phyloP scores from a whole-genome alignment of 2,888 invertebrate genomes.

The Dendrolimus houi region DNA sequence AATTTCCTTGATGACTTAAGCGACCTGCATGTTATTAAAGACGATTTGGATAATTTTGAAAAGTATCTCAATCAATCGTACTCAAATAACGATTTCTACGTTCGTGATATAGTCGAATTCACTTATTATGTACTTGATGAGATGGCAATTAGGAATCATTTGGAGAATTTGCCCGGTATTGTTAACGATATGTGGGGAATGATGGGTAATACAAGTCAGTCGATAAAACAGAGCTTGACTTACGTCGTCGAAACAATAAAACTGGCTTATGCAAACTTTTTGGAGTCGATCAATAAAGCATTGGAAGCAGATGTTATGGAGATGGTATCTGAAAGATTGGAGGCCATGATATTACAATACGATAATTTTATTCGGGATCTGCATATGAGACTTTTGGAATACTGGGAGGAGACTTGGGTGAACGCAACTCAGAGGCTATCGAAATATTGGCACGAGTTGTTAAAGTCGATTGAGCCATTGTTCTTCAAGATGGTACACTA shows the following conservation, averaged over 20 bases:
- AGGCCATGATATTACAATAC: slow-evolving; percentile 83
- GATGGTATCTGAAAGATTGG: slow-evolving; percentile 81
- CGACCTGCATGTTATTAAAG: slow-evolving; percentile 82
- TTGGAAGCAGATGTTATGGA: slow-evolving; percentile 85
- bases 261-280: slow-evolving; percentile 81
- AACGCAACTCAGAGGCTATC: slow-evolving; percentile 79
- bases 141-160: slow-evolving; percentile 84
- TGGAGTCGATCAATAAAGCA: slow-evolving; percentile 81
- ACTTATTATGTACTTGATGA: slow-evolving; percentile 84
- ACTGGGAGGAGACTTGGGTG: slow-evolving; percentile 85
- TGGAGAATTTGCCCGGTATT: slow-evolving; percentile 87
- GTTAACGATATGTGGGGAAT: slow-evolving; percentile 89
- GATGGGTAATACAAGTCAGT: slow-evolving; percentile 89
- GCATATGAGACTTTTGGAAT: slow-evolving; percentile 78
- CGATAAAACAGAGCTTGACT: slow-evolving; percentile 83
- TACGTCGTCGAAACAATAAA: slow-evolving; percentile 86
- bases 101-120: slow-evolving; percentile 84
- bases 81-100: slow-evolving; percentile 88
- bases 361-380: slow-evolving; percentile 87
- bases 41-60: slow-evolving; percentile 83
- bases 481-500: slow-evolving; percentile 87
- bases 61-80: slow-evolving; percentile 85
- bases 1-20: slow-evolving; percentile 85
- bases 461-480: slow-evolving; percentile 85
- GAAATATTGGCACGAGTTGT: slow-evolving; percentile 83